Percentiles rank a stretch among this genome's conserved stretches.
Conservation (phyloP, 2,797 vertebrate genomes). For the Alcedo atthis region DNA sequence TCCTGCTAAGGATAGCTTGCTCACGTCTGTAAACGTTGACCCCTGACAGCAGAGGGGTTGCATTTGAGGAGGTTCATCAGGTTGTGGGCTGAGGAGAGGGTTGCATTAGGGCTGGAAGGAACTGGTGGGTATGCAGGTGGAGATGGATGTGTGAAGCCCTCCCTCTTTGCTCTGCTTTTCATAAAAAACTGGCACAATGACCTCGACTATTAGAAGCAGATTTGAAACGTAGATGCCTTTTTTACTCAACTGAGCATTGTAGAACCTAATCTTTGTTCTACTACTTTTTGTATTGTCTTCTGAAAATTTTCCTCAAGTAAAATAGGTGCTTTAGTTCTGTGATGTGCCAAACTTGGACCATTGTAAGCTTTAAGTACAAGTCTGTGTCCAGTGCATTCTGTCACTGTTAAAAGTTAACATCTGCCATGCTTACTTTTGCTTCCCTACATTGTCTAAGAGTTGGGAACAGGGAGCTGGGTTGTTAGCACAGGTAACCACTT, state of each 20-base stretch:
- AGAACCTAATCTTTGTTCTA: conserved; percentile 46
- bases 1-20: background rate
- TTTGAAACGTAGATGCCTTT: conserved; percentile 69
- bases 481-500: conserved; percentile 12
- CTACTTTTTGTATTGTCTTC: conserved; percentile 57
- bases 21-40: background rate
- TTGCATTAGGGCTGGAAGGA: background rate
- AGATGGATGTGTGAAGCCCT: conserved; percentile 34
- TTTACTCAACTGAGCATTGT: conserved; percentile 50
- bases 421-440: conserved; percentile 34
- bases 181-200: conserved; percentile 32
- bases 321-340: conserved; percentile 67
- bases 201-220: conserved; percentile 61
- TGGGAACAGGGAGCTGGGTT: conserved; percentile 12
- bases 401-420: background rate
- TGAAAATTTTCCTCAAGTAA: conserved; percentile 6
- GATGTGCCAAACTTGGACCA: conserved; percentile 74
- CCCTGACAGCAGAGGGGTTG: background rate
- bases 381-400: conserved; percentile 22
- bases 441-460: background rate
- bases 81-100: conserved; percentile 22
- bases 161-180: conserved; percentile 14
- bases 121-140: background rate
- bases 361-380: conserved; percentile 40
- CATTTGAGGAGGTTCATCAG: background rate